Base-by-base conservation (phyloP, 2,113 vertebrate genomes). In the Eira barbara region DNA sequence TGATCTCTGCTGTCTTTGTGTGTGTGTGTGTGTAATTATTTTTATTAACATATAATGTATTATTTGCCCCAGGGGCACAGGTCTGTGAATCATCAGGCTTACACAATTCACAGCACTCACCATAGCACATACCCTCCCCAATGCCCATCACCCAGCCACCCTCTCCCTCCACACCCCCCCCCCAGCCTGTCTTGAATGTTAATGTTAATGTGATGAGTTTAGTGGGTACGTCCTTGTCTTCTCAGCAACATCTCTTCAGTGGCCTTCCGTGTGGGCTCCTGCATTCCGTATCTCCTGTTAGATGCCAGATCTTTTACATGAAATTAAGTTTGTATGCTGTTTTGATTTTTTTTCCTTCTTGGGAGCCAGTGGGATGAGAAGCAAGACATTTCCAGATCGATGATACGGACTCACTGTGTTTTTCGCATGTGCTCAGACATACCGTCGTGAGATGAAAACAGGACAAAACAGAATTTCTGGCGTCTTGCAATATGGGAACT, bases 391-490 rank as follows among this genome's bases (percentile, higher is more conserved):
- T 55, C 3, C 9, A 1, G 21, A 8, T 69, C 39, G 31, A 7
- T 27, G 57, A 17, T 34, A 18, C 2, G 23, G 80, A 31, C 80
- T 36, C 12, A 1, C 91, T 91, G 59, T 49, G 67, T 98, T 97
- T 69, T 97, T 74, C 31, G 47, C 96, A 42, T 97, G 61, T 94
- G 92, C 86, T 95, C 91, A 96, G 84, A 94, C 91, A 96, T 96
- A 94, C 87, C 91, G 96, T 14, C 63, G 91, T 94, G 95, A 96
- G 83, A 87, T 96, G 95, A 97, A 65, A 98, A 96, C 82, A 87
- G 96, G 98, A 97, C 89, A 82, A 97, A 98, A 95, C 90, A 79
- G 97, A 95, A 90, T 98, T 98, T 98, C 93, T 98, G 98, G 98
- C 98, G 96, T 97, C 96, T 88, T 95, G 81, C 59, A 89, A 73